Evolutionary conservation across 2,113 vertebrate species (phyloP).

Genomic region (Arizona elegans): DNA sequence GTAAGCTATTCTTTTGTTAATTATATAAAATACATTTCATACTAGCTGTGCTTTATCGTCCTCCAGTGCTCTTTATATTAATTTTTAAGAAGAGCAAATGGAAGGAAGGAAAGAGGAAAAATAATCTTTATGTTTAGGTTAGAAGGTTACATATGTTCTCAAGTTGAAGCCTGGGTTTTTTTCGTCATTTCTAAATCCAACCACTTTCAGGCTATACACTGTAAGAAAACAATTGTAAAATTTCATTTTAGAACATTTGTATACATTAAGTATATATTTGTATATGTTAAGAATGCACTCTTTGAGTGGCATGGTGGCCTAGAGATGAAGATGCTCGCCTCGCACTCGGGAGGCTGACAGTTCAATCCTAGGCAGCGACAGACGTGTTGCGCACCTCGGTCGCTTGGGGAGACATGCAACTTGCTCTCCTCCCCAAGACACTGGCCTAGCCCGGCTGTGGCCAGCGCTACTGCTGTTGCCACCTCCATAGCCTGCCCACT

Average conservation of each 20-base stretch:
- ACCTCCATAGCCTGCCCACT: no score
- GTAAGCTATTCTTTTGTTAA: constrained; percentile 60
- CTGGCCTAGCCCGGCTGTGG: no score
- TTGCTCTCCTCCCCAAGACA: no score
- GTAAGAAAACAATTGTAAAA: neutral
- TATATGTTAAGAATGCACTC: neutral
- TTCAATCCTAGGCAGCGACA: neutral
- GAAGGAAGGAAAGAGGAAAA: neutral
- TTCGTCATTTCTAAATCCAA: neutral
- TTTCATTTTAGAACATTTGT: neutral
- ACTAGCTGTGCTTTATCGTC: neutral
- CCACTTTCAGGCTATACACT: neutral
- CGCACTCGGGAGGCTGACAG: neutral
- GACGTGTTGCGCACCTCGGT: no score
- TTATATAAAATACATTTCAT: neutral
- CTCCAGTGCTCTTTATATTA: neutral
- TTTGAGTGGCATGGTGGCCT: neutral
- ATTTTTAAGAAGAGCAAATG: neutral
- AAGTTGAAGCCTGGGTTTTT: neutral
- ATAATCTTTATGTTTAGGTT: neutral
- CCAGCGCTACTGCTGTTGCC: no score
- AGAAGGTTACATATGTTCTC: neutral
- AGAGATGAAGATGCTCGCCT: neutral
- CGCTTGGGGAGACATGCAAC: no score
- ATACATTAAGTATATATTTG: neutral